Evolutionary conservation across 2,797 vertebrate genomes (phyloP), one percentile per base, ranked within the genome.

Genomic region (Acropternis orthonyx): DNA sequence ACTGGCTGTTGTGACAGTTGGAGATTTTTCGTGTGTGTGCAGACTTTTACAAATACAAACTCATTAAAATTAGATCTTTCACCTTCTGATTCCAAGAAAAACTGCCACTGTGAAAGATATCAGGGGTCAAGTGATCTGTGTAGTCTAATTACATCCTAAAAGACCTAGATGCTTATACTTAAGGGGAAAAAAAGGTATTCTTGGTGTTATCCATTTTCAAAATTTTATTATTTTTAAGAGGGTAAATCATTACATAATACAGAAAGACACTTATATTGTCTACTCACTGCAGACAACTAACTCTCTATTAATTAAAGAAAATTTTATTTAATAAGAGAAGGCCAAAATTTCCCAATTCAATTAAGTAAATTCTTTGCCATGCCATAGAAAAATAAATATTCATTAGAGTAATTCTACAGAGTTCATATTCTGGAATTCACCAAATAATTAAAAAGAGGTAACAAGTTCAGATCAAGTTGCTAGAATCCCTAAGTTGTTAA

Each of bases 11-110:
- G 55, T 95, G 94, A 95, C 95, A 96, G 94, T 71, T 96, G 96
- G 95, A 96, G 85, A 73, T 78, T 93, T 94, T 74, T 14, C 4
- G 0, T 61, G 76, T 77, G 27, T 67, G 32, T 78, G 88, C 85
- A 96, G 92, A 88, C 73, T 96, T 93, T 89, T 90, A 93, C 79
- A 95, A 97, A 97, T 93, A 97, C n/a, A 96, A 97, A 96, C 96
- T 96, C 94, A 96, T 96, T 96, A 97, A 96, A 97, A 95, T 95
- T 86, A 93, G 85, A 65, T 96, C 75, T 95, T 96, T 92, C 44
- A 87, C 83, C 44, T 93, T 96, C 85, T 66, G 76, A 89, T 91
- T 88, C 66, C 85, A 92, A 75, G 76, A 86, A 93, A 96, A 93
- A 90, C 36, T 91, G 74, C 55, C 73, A 62, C 48, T 89, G 83